Base-by-base conservation (phyloP, 2,888 invertebrate genomes). In the Theretra japonica region DNA sequence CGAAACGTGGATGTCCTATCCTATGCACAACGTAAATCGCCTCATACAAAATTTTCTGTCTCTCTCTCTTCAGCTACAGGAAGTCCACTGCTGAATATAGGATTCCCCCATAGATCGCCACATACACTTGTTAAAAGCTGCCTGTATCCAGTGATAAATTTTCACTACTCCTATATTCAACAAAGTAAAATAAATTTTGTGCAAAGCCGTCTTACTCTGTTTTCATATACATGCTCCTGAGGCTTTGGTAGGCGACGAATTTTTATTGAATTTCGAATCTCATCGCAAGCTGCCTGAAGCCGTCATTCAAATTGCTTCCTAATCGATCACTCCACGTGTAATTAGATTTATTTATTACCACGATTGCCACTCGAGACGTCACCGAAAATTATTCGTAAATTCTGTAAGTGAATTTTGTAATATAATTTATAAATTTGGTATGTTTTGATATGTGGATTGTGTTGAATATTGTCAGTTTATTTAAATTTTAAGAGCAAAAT, bases 201-300 rank as follows among this genome's bases (percentile, higher is more conserved):
- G 11, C 11, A 53, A 56, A 28, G n/a, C 19, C 15, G 25, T 19
- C 53, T 17, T 69, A 30, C 53, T 69, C 53, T 11, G 7, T n/a
- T 48, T 65, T 41, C 23, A 6, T 25, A 25, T 65, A 48, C 48
- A 17, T 17, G 17, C 1, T 17, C 5, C 11, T 21, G 23, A 48
- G 65, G 23, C 41, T 48, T 62, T 33, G 48, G 48, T 15, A 65
- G 23, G 23, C 65, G 65, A 65, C 65, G 65, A 48, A 23, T 65
- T 62, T 65, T 65, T 65, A 65, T 65, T 65, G 65, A 65, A 65
- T 65, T 65, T 65, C 65, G 48, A 48, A 65, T 23, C 48, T 25
- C 65, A 23, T 65, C 48, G 25, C 4, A 41, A 23, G 21, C 48
- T 48, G 41, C 65, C 48, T 41, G 23, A 2, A 48, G 17, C 65